Conservation (phyloP, 2,888 invertebrate genomes). For the Trachelus stipa region DNA sequence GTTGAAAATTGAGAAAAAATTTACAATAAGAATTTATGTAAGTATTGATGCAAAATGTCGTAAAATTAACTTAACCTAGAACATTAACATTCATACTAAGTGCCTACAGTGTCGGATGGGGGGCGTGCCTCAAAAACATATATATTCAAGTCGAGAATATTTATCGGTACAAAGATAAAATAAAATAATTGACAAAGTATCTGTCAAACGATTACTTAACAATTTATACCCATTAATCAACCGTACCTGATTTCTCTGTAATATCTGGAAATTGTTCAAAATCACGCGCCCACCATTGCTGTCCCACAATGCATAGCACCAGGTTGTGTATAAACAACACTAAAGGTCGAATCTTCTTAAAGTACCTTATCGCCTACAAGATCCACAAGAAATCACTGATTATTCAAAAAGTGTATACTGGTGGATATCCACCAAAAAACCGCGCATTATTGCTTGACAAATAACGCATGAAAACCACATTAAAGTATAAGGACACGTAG, state of each 20-base stretch:
- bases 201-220: background rate
- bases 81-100: slow-evolving; percentile 52
- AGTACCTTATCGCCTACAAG: background rate
- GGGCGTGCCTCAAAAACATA: slow-evolving; percentile 43
- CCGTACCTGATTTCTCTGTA: slow-evolving; percentile 37
- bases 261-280: slow-evolving; percentile 67
- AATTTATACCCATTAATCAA: background rate
- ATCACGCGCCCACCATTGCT: slow-evolving; percentile 69
- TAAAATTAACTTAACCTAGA: slow-evolving; percentile 55
- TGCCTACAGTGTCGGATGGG: slow-evolving; percentile 49
- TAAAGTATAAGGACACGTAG: background rate
- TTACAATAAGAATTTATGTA: background rate
- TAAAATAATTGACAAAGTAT: background rate
- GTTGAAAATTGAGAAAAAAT: background rate
- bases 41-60: slow-evolving; percentile 7
- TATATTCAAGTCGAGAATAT: background rate
- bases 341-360: slow-evolving; percentile 37
- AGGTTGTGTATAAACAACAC: slow-evolving; percentile 58
- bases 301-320: slow-evolving; percentile 62
- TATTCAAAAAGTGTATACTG: background rate
- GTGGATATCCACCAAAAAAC: background rate
- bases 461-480: background rate
- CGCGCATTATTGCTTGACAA: background rate
- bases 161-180: background rate
- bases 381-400: background rate